Percentiles rank a stretch among this genome's conserved stretches.
These are phyloP conservation scores for Pyrrhosoma nymphula DNA, from an alignment of 2,888 invertebrate species.

Conservation along the genomic window DNA sequence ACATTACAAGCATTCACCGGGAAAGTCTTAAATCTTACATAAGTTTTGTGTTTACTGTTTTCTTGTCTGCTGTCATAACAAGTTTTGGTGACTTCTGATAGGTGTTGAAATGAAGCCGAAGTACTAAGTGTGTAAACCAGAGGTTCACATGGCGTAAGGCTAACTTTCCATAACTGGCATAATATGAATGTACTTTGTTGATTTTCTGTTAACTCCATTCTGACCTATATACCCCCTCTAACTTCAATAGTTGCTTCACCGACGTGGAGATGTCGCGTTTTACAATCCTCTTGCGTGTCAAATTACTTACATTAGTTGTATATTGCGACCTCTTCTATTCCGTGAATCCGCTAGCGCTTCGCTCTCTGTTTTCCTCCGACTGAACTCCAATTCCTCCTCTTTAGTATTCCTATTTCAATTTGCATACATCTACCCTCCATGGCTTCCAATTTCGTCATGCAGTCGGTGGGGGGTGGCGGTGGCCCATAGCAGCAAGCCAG, in stretches of 20 bases:
- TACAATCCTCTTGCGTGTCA: neutral
- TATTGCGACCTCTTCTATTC: neutral
- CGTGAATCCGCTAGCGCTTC: neutral
- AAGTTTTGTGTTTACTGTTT: no score
- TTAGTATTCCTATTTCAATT: neutral
- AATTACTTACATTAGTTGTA: neutral
- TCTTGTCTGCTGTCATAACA: no score
- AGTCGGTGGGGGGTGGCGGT: neutral
- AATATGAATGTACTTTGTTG: neutral
- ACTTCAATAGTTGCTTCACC: neutral
- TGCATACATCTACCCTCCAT: neutral
- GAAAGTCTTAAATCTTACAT: no score
- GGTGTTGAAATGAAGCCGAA: neutral
- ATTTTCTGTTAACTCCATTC: neutral
- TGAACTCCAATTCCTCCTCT: neutral
- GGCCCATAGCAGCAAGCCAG: neutral
- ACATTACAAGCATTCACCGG: no score
- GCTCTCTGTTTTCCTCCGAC: neutral
- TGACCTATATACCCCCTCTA: neutral
- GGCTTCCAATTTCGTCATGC: neutral
- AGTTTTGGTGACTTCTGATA: no score
- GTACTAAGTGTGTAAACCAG: neutral
- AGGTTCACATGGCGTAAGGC: neutral
- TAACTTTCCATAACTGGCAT: neutral
- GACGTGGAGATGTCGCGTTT: neutral